Conservation (phyloP, 2,888 invertebrate genomes). For the Dolomedes plantarius region DNA sequence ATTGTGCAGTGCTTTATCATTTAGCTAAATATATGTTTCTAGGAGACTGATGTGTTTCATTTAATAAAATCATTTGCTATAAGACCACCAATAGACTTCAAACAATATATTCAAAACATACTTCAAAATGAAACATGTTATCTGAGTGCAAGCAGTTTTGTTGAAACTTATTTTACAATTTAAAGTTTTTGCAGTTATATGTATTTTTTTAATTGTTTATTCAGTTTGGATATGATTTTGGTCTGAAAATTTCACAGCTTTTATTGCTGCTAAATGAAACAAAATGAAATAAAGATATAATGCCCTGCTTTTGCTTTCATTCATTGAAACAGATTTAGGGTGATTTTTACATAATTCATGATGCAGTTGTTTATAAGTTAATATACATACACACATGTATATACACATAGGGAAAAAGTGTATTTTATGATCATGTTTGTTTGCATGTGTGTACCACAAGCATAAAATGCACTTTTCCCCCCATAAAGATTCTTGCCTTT, state of each 20-base stretch:
- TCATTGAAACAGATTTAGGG: neutral
- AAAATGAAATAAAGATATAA: conserved; percentile 48
- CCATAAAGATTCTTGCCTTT: neutral
- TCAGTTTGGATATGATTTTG: conserved; percentile 24
- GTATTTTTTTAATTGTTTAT: conserved; percentile 24
- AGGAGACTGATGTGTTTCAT: conserved; percentile 17
- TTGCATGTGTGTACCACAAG: no score
- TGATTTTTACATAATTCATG: neutral
- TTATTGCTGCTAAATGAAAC: conserved; percentile 37
- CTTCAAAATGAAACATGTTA: conserved; percentile 16
- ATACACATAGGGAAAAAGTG: neutral
- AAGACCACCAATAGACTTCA: conserved; percentile 11
- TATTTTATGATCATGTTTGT: neutral
- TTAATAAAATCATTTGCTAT: conserved; percentile 36
- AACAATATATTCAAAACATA: conserved; percentile 3
- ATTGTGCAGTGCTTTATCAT: conserved; percentile 32
- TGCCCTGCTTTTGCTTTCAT: conserved; percentile 19
- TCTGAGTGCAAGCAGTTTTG: conserved; percentile 17
- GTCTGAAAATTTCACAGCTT: conserved; percentile 34
- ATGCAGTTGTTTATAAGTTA: neutral
- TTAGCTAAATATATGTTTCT: conserved; percentile 13
- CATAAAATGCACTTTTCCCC: neutral
- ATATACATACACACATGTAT: neutral
- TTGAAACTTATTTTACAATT: conserved; percentile 19
- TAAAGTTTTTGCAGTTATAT: conserved; percentile 1